Evolutionary conservation across 2,113 vertebrate genomes (phyloP), one percentile per base, ranked within the genome.

Genomic region (Electrona antarctica): DNA sequence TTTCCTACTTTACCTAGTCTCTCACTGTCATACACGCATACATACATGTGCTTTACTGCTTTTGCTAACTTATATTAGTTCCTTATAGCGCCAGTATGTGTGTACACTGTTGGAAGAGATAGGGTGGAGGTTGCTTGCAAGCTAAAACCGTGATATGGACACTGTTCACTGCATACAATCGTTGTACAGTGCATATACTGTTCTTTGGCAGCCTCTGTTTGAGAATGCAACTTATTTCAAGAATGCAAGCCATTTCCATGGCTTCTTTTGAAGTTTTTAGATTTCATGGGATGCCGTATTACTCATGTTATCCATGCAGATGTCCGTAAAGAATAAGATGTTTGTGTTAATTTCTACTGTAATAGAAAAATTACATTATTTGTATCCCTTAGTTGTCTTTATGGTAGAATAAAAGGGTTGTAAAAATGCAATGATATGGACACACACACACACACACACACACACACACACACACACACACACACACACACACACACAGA

Each of bases 321-420:
- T 72, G 74, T 67, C 58, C 64, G 7, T 48, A 5, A 41, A 48
- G 51, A 61, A 52, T 51, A 71, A 63, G 45, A 60, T 69, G 54
- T 75, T 68, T 64, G n/a, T 77, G 55, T 60, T 60, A 21, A 64
- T 67, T 64, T 12, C 55, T 52, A 71, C 46, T 33, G 66, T 45
- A 41, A 67, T 57, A 64, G 77, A 76, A 67, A 59, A 69, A 78
- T 71, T 45, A 65, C 13, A 79, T 67, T 7, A 56, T 50, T 60
- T 69, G 29, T 67, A 63, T 59, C 10, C 63, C 52, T 9, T 66
- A 68, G 63, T 76, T 56, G 52, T 50, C 45, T 59, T 65, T 47
- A 67, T 72, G 61, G 51, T 52, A 29, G 15, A 64, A 11, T 8
- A 67, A 62, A 70, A 64, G 21, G 48, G 6, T 45, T 0, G 13